phyloP scores from a whole-genome alignment of 2,797 vertebrate genomes.

The Rhynchotus rufescens region DNA sequence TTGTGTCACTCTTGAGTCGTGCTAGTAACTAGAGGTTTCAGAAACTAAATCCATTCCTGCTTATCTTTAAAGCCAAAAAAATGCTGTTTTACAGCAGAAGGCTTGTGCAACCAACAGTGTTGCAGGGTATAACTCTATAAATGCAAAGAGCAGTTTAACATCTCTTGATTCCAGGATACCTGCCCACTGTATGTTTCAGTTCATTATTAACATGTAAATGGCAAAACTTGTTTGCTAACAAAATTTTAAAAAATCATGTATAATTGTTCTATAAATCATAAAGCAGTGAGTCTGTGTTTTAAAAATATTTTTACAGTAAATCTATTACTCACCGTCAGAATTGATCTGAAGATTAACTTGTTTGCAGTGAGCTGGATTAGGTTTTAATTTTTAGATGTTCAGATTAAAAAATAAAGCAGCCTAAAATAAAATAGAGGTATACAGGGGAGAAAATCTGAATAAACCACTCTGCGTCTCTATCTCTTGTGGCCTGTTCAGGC shows the following conservation, averaged over 20 bases:
- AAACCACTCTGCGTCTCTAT: background rate
- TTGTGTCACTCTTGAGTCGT: background rate
- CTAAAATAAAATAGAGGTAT: background rate
- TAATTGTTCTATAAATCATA: background rate
- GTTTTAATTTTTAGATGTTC: background rate
- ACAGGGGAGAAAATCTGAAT: background rate
- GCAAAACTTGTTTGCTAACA: background rate
- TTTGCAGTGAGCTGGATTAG: background rate
- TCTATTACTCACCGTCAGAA: background rate
- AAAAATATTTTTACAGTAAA: background rate
- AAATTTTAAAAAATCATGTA: background rate
- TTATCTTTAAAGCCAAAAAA: background rate
- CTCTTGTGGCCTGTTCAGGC: rapidly evolving
- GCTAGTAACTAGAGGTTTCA: background rate
- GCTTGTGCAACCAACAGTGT: background rate
- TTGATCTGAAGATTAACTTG: background rate
- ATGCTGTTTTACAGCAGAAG: background rate
- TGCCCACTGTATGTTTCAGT: background rate
- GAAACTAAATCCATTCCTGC: background rate
- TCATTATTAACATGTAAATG: background rate
- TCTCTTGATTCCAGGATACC: background rate
- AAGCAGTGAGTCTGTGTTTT: background rate
- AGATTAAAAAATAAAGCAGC: background rate
- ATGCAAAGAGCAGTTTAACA: background rate
- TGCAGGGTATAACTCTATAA: background rate